phyloP scores from a whole-genome alignment of 2,113 vertebrate species.

The Vidua chalybeata region DNA sequence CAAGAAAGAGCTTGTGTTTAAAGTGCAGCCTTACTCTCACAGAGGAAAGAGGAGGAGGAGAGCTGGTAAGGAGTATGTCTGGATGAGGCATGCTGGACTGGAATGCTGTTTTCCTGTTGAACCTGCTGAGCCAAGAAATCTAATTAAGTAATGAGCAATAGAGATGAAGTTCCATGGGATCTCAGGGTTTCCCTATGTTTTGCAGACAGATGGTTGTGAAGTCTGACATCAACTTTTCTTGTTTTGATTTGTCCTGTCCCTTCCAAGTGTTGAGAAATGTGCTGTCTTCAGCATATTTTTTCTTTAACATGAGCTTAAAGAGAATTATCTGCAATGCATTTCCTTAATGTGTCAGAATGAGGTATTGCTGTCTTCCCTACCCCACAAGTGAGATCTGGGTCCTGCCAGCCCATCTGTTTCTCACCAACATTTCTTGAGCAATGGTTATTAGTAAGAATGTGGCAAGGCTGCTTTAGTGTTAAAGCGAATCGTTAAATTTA shows the following conservation, averaged over 20 bases:
- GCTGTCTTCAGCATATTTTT: background rate
- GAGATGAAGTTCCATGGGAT: background rate
- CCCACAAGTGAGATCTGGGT: background rate
- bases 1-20: background rate
- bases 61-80: background rate
- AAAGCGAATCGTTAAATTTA: rapidly evolving
- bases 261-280: conserved; percentile 1
- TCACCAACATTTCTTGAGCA: background rate
- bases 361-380: background rate
- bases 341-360: background rate
- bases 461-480: background rate
- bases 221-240: background rate
- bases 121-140: background rate
- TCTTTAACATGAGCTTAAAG: background rate
- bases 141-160: background rate
- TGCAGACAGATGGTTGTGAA: background rate
- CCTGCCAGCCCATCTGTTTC: background rate
- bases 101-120: background rate
- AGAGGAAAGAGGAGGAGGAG: background rate
- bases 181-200: background rate
- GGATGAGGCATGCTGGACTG: background rate
- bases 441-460: background rate
- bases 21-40: background rate
- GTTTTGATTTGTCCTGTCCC: background rate
- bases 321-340: background rate